phyloP scores from a whole-genome alignment of 2,797 vertebrate species.

The Bovichtus variegatus region DNA sequence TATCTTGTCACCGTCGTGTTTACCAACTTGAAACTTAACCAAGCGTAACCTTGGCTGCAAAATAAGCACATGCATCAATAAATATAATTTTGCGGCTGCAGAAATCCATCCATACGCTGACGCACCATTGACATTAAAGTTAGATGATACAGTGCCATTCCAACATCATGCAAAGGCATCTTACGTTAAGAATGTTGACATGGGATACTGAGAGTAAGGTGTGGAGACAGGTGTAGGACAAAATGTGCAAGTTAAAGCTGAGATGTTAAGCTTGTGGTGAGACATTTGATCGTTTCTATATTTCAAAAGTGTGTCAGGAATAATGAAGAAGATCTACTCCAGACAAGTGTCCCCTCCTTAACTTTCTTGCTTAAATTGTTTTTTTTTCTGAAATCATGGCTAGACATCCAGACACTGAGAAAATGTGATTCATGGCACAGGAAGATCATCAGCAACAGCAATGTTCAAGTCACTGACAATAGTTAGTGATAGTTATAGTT shows the following conservation, averaged over 20 bases:
- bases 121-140: slow-evolving; percentile 21
- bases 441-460: not conserved
- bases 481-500: not conserved
- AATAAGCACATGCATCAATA: slow-evolving; percentile 14
- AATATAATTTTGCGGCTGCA: not conserved
- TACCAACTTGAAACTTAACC: slow-evolving; percentile 21
- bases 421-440: not conserved
- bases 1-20: slow-evolving; percentile 15
- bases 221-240: slow-evolving; percentile 31
- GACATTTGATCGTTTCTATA: slow-evolving; percentile 49
- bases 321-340: not conserved
- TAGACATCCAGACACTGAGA: not conserved
- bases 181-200: slow-evolving; percentile 45
- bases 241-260: slow-evolving; percentile 49
- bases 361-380: not conserved
- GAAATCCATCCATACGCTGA: slow-evolving; percentile 30
- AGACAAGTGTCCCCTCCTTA: not conserved
- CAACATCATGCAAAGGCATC: slow-evolving; percentile 35
- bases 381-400: not conserved
- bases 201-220: slow-evolving; percentile 45
- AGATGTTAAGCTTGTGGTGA: slow-evolving; percentile 23
- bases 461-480: not conserved
- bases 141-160: slow-evolving; percentile 52
- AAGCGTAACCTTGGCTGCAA: slow-evolving; percentile 12
- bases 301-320: slow-evolving; percentile 14